These are phyloP conservation scores for Caenorhabditis sinica DNA, from an alignment of 2,888 invertebrate species.

Conservation along the genomic window DNA sequence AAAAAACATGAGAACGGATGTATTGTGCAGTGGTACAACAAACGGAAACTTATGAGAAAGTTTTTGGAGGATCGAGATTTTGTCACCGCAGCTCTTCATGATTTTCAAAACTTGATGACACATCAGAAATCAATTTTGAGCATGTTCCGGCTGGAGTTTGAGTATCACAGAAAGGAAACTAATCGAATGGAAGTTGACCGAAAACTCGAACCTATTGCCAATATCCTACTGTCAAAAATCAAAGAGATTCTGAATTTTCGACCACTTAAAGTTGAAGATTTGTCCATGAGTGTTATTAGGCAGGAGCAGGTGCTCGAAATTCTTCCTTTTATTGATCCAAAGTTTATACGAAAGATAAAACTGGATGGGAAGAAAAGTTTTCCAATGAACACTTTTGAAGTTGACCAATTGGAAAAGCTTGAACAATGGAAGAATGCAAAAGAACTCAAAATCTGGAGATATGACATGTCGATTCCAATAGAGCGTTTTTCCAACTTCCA, in stretches of 20 bases:
- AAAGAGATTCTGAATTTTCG: not conserved
- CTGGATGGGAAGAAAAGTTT: not conserved
- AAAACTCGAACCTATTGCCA: not conserved
- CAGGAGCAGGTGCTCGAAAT: not conserved
- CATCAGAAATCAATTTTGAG: not conserved
- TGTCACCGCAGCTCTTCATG: not conserved
- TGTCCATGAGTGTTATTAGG: not conserved
- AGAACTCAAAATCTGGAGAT: constrained; percentile 2
- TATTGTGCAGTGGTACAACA: too few relatives aligned
- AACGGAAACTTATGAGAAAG: not conserved
- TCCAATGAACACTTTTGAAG: not conserved
- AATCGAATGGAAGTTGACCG: not conserved
- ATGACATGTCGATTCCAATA: not conserved
- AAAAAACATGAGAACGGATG: not conserved
- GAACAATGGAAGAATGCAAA: not conserved
- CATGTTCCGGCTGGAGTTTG: not conserved
- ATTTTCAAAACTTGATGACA: not conserved
- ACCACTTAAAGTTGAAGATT: not conserved
- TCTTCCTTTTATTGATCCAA: not conserved
- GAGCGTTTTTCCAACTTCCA: not conserved
- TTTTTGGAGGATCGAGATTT: not conserved
- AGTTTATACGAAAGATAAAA: not conserved
- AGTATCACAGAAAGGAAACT: not conserved
- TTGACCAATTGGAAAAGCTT: not conserved
- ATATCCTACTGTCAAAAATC: not conserved